phyloP scores from a whole-genome alignment of 2,797 vertebrate species.

The Onychomys arenicola region DNA sequence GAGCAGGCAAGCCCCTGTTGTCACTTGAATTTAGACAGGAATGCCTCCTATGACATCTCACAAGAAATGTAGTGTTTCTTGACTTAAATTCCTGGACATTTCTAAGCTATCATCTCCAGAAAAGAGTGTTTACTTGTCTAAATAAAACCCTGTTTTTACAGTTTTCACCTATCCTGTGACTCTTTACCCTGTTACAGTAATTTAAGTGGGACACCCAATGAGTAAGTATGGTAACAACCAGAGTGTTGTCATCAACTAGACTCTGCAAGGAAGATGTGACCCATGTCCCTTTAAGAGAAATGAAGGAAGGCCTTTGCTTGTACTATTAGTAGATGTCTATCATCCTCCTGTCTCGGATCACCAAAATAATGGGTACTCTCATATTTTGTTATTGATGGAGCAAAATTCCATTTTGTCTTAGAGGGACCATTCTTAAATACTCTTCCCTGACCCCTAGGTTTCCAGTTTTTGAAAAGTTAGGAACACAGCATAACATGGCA shows the following conservation, averaged over 20 bases:
- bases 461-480: constrained; percentile 12
- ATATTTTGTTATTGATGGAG: background rate
- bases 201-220: background rate
- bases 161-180: background rate
- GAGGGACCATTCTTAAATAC: background rate
- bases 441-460: background rate
- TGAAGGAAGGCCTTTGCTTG: background rate
- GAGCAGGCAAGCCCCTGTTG: background rate
- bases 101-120: background rate
- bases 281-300: background rate
- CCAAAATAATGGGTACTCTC: background rate
- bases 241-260: background rate
- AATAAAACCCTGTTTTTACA: background rate
- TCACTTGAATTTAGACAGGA: background rate
- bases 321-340: background rate
- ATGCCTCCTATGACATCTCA: background rate
- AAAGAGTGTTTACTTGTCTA: constrained; percentile 12
- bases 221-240: background rate
- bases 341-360: background rate
- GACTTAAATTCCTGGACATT: background rate
- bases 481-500: background rate
- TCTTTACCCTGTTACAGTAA: background rate
- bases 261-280: background rate
- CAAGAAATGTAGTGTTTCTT: background rate
- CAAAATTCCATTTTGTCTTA: constrained; percentile 28